phyloP scores from a whole-genome alignment of 2,888 invertebrate genomes.

The Arge pagana region DNA sequence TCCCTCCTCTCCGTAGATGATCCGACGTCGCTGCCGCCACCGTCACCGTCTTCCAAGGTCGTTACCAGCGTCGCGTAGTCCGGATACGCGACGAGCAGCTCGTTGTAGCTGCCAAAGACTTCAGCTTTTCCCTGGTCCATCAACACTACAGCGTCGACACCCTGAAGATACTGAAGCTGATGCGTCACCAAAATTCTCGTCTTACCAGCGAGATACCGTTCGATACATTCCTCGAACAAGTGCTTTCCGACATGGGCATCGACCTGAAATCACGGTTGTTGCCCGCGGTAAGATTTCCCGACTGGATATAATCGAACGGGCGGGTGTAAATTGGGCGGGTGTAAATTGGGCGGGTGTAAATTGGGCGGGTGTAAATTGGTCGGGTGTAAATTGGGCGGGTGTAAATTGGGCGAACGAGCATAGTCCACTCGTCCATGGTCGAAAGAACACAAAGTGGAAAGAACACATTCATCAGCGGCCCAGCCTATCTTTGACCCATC shows the following conservation, averaged over 20 bases:
- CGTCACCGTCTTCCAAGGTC: slow-evolving; percentile 43
- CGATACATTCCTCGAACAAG: slow-evolving; percentile 75
- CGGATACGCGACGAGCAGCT: slow-evolving; percentile 43
- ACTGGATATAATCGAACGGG: no score
- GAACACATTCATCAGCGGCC: no score
- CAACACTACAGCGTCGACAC: slow-evolving; percentile 47
- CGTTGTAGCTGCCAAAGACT: slow-evolving; percentile 44
- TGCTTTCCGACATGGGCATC: slow-evolving; percentile 78
- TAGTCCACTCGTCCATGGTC: no score
- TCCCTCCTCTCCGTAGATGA: slow-evolving; percentile 35
- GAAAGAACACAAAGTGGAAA: no score
- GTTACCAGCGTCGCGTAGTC: slow-evolving; percentile 46
- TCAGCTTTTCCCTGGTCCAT: slow-evolving; percentile 48
- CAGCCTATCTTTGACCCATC: no score
- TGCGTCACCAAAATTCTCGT: slow-evolving; percentile 79
- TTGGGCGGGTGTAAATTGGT: no score
- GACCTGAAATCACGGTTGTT: slow-evolving; percentile 58
- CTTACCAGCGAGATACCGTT: slow-evolving; percentile 68
- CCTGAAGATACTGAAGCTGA: slow-evolving; percentile 72
- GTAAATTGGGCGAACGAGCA: no score
- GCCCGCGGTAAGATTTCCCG: no score
- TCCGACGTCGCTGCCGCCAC: slow-evolving; percentile 35
- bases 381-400: no score
- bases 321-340: no score
- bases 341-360: no score